These are phyloP conservation scores for Helleia helle DNA, from an alignment of 2,888 invertebrate genomes.

Conservation along the genomic window DNA sequence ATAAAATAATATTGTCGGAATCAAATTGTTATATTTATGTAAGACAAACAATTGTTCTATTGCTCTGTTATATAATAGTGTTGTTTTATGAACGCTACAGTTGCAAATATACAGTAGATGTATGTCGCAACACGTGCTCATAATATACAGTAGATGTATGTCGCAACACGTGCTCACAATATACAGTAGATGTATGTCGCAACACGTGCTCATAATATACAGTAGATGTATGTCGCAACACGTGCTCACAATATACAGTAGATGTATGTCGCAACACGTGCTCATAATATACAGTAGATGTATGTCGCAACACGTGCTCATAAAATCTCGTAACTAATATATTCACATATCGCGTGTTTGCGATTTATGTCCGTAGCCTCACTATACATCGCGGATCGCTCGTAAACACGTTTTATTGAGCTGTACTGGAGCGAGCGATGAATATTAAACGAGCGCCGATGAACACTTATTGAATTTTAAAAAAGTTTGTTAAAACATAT, in stretches of 20 bases:
- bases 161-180: not conserved
- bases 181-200: not conserved
- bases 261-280: not conserved
- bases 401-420: conserved; percentile 59
- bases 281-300: not conserved
- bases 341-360: too few species aligned
- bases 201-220: not conserved
- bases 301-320: not conserved
- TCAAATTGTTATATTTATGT: too few species aligned
- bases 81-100: too few species aligned
- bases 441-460: conserved; percentile 55
- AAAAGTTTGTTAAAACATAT: conserved; percentile 11
- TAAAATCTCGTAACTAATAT: conserved; percentile 2
- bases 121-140: not conserved
- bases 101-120: too few species aligned
- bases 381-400: conserved; percentile 44
- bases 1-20: too few species aligned
- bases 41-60: too few species aligned
- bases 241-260: not conserved
- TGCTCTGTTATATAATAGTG: too few species aligned
- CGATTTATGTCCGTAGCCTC: conserved; percentile 13
- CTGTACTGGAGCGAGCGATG: conserved; percentile 47
- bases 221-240: not conserved
- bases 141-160: not conserved
- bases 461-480: conserved; percentile 45